These are phyloP conservation scores for Erethizon dorsatum DNA, from an alignment of 2,797 vertebrate species.

Conservation along the genomic window DNA sequence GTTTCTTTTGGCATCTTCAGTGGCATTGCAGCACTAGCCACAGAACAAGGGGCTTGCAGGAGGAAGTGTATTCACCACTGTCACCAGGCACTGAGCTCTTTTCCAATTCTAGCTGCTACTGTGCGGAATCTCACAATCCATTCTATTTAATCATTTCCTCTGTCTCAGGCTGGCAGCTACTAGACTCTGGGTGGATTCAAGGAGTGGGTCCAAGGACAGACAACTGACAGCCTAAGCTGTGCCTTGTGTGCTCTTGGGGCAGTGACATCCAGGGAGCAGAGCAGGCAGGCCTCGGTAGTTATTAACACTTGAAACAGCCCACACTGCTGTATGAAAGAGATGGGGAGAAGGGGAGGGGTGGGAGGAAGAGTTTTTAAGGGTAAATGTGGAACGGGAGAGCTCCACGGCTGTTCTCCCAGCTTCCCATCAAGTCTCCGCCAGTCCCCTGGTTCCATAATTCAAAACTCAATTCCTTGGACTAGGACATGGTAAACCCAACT, in stretches of 20 bases:
- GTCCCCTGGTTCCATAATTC: not conserved
- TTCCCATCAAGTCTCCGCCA: not conserved
- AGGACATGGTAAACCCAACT: not conserved
- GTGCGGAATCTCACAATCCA: not conserved
- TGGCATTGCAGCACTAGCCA: not conserved
- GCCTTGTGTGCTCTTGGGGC: no score
- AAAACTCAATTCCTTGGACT: not conserved
- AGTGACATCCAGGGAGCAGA: not conserved
- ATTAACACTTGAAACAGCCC: not conserved
- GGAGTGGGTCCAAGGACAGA: not conserved
- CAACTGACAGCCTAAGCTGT: not conserved
- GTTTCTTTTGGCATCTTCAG: not conserved
- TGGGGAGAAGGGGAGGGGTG: not conserved
- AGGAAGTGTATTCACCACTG: not conserved
- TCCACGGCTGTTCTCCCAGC: not conserved
- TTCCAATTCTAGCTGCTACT: not conserved
- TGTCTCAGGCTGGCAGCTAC: not conserved
- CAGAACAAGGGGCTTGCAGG: not conserved
- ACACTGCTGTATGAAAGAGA: not conserved
- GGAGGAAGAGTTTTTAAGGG: not conserved
- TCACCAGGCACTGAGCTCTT: not conserved
- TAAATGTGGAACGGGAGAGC: not conserved
- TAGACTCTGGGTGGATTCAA: not conserved
- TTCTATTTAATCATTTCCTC: not conserved
- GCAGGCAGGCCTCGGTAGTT: not conserved